phyloP scores from a whole-genome alignment of 2,888 invertebrate species.

The Suillia variegata region DNA sequence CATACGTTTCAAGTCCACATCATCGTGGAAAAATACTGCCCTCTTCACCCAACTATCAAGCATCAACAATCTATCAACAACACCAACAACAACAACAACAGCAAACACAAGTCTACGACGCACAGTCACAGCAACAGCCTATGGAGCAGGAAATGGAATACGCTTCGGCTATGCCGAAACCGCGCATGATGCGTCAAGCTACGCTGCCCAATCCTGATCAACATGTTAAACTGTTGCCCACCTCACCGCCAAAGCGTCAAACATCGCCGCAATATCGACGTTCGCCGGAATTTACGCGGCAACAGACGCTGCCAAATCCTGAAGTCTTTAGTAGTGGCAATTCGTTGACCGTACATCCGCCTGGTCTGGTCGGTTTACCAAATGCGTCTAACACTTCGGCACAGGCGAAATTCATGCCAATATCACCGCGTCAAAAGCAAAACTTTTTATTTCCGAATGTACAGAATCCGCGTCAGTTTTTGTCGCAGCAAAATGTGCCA shows the following conservation, averaged over 20 bases:
- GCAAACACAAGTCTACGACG: constrained; percentile 38
- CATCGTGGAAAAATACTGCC: constrained; percentile 53
- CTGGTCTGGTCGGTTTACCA: constrained; percentile 20
- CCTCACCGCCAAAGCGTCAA: constrained; percentile 59
- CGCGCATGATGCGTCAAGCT: constrained; percentile 56
- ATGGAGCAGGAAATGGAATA: constrained; percentile 41
- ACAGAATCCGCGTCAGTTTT: constrained; percentile 55
- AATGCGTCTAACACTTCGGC: constrained; percentile 29
- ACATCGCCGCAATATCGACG: constrained; percentile 58
- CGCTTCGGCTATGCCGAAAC: constrained; percentile 35
- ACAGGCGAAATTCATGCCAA: constrained; percentile 56
- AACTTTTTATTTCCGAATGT: constrained; percentile 58
- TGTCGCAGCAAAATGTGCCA: constrained; percentile 59
- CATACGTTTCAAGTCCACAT: constrained; percentile 25
- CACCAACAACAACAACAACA: constrained; percentile 17
- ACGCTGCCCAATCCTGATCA: constrained; percentile 60
- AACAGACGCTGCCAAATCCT: constrained; percentile 59
- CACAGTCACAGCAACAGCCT: constrained; percentile 31
- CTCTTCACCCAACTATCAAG: constrained; percentile 47
- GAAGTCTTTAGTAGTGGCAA: constrained; percentile 55
- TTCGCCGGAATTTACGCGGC: constrained; percentile 58
- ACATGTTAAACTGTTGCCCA: constrained; percentile 58
- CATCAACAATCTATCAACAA: constrained; percentile 21
- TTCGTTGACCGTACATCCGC: constrained; percentile 50
- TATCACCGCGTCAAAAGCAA: constrained; percentile 58